A percentile compares a stretch with the other conserved stretches of the same genome.
Conservation (phyloP, 2,888 invertebrate genomes). For the Synanthedon myopaeformis region DNA sequence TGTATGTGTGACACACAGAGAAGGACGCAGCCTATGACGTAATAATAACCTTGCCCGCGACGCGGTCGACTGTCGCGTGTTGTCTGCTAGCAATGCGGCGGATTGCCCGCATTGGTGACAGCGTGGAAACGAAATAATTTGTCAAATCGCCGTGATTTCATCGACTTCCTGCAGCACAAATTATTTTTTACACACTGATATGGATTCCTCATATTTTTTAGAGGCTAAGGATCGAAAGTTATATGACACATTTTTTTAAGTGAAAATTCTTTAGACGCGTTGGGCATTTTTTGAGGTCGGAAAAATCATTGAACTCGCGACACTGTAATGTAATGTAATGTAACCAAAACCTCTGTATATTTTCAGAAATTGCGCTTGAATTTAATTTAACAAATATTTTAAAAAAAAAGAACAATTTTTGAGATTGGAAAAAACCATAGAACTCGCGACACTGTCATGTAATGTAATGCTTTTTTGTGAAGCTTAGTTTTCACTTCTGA, state of each 20-base stretch:
- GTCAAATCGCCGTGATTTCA: slow-evolving; percentile 15
- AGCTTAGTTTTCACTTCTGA: too few species aligned
- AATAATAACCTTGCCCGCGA: slow-evolving; percentile 29
- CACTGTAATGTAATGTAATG: too few species aligned
- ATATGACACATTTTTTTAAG: slow-evolving; percentile 1
- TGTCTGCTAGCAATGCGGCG: slow-evolving; percentile 16
- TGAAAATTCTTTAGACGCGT: too few species aligned
- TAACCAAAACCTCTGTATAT: too few species aligned
- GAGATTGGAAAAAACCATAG: too few species aligned
- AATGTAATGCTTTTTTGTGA: too few species aligned
- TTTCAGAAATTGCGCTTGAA: too few species aligned
- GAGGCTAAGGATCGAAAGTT: slow-evolving; percentile 14
- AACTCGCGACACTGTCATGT: too few species aligned
- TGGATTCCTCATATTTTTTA: slow-evolving; percentile 11
- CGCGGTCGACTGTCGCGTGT: slow-evolving; percentile 19
- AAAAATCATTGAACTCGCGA: too few species aligned
- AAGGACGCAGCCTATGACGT: slow-evolving; percentile 14
- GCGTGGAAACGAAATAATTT: slow-evolving; percentile 11
- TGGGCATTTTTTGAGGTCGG: too few species aligned
- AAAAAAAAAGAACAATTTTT: too few species aligned
- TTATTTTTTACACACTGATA: slow-evolving; percentile 1
- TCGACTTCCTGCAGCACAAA: slow-evolving; percentile 14
- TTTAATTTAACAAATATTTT: too few species aligned
- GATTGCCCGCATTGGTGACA: slow-evolving; percentile 17
- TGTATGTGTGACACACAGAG: slow-evolving; percentile 6